Conservation (phyloP, 2,113 vertebrate species). For the Oxygymnocypris stewartii region DNA sequence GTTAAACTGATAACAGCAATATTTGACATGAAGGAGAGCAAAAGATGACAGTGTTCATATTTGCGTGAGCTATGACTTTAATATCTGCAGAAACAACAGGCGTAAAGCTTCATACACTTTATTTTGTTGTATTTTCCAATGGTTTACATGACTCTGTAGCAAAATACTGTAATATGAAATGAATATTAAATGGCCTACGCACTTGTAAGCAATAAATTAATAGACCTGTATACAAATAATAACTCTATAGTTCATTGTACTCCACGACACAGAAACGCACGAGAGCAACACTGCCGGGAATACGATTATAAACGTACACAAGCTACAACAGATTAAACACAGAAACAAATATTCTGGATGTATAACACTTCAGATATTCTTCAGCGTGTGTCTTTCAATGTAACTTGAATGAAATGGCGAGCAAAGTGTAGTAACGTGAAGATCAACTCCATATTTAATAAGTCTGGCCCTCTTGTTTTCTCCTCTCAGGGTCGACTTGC, state of each 20-base stretch:
- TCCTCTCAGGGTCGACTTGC: conserved; percentile 57
- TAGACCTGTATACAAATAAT: neutral
- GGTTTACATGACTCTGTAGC: conserved; percentile 62
- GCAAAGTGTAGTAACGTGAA: conserved; percentile 33
- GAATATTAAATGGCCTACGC: neutral
- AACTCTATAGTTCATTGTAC: conserved; percentile 1
- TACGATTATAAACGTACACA: conserved; percentile 34
- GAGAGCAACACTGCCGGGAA: conserved; percentile 36
- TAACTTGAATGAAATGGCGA: conserved; percentile 34
- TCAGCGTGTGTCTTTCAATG: neutral
- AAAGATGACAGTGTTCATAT: conserved; percentile 42
- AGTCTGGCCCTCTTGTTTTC: conserved; percentile 59
- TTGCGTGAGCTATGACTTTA: conserved; percentile 58
- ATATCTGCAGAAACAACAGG: conserved; percentile 17
- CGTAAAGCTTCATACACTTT: conserved; percentile 51
- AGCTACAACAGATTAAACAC: conserved; percentile 56
- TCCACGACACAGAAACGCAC: conserved; percentile 15
- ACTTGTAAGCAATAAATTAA: conserved; percentile 46
- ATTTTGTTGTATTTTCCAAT: conserved; percentile 55
- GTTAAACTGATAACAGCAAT: neutral
- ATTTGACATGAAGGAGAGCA: neutral
- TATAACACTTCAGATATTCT: conserved; percentile 2
- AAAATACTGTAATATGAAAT: conserved; percentile 55
- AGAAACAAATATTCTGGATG: conserved; percentile 46
- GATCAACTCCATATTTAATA: conserved; percentile 53